These are phyloP conservation scores for Phortica magna DNA, from an alignment of 2,888 invertebrate species.

Conservation along the genomic window DNA sequence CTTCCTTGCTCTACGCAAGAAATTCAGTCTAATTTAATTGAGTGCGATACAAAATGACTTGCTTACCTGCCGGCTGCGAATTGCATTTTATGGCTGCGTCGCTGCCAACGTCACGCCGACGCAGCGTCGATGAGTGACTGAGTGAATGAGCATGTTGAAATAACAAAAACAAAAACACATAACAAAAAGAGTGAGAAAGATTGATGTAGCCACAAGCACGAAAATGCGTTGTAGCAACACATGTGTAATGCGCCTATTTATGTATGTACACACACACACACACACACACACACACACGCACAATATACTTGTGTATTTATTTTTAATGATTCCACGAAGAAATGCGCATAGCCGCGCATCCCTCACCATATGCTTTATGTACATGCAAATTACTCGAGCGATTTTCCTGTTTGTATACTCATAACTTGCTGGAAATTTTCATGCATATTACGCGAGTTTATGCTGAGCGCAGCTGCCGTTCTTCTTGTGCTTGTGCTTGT, in stretches of 20 bases:
- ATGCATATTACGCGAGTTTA: neutral
- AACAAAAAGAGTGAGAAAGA: too few relatives aligned
- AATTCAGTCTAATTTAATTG: conserved; percentile 49
- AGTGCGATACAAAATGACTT: conserved; percentile 38
- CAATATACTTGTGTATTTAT: conserved; percentile 6
- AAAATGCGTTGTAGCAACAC: conserved; percentile 9
- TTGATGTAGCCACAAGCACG: neutral
- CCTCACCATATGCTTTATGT: neutral
- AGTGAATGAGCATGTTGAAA: too few relatives aligned
- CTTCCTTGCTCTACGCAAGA: conserved; percentile 22
- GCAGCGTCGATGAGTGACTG: too few relatives aligned
- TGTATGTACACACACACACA: neutral
- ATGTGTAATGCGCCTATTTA: neutral
- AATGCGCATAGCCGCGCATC: neutral
- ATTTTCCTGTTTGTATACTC: neutral
- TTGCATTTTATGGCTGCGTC: too few relatives aligned
- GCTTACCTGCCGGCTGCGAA: neutral
- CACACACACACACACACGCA: neutral
- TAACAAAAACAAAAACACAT: too few relatives aligned
- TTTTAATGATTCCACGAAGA: conserved; percentile 21
- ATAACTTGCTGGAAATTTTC: conserved; percentile 6
- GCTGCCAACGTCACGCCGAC: too few relatives aligned
- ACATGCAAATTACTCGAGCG: conserved; percentile 29
- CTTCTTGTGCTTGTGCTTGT: neutral
- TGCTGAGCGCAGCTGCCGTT: neutral